These are phyloP conservation scores for Serranus cabrilla DNA, from an alignment of 2,797 vertebrate genomes.

Conservation along the genomic window DNA sequence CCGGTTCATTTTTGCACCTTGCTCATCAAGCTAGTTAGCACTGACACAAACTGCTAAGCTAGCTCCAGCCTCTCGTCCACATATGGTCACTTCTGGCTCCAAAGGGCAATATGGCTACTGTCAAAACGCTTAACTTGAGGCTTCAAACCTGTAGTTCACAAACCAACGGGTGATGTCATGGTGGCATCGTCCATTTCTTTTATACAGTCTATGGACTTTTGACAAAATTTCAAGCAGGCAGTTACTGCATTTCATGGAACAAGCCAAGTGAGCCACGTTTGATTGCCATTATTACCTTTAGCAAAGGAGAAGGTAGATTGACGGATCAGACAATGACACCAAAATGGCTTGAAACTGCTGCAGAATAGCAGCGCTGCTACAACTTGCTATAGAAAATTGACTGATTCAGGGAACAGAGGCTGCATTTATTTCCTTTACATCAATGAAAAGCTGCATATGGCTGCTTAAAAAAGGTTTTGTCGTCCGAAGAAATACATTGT, in stretches of 20 bases:
- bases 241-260: background rate
- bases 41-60: too few relatives aligned
- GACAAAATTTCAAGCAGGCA: background rate
- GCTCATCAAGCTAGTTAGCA: too few relatives aligned
- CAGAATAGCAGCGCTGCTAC: background rate
- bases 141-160: too few relatives aligned
- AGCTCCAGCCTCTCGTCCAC: too few relatives aligned
- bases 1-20: too few relatives aligned
- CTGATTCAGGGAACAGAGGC: slow-evolving; percentile 19
- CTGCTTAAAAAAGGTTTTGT: slow-evolving; percentile 28
- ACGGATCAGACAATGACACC: slow-evolving; percentile 27
- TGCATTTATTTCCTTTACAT: slow-evolving; percentile 39
- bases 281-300: slow-evolving; percentile 17
- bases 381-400: slow-evolving; percentile 61
- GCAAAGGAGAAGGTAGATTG: slow-evolving; percentile 23
- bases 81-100: too few relatives aligned
- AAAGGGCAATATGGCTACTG: too few relatives aligned
- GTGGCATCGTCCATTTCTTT: too few relatives aligned
- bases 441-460: slow-evolving; percentile 39
- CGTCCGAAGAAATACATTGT: slow-evolving; percentile 1
- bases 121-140: too few relatives aligned
- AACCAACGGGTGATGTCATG: too few relatives aligned
- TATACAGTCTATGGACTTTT: background rate
- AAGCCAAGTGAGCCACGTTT: slow-evolving; percentile 3
- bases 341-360: slow-evolving; percentile 22